These are phyloP conservation scores for Nicator chloris DNA, from an alignment of 2,113 vertebrate species.

Conservation along the genomic window DNA sequence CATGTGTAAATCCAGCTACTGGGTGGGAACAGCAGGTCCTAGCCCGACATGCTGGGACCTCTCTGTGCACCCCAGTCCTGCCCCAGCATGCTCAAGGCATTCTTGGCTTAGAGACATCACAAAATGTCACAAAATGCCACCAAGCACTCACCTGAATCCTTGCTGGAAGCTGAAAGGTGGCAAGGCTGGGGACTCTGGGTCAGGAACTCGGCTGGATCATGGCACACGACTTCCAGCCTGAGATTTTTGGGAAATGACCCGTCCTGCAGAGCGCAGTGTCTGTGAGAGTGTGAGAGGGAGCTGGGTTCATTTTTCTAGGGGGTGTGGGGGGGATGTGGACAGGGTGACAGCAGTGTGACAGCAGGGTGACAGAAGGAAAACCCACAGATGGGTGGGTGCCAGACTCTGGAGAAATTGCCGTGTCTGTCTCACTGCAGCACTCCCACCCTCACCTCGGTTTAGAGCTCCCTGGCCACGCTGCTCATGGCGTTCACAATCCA, in stretches of 20 bases:
- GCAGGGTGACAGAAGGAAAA: neutral
- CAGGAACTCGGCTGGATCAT: neutral
- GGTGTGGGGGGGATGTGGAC: neutral
- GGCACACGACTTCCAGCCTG: neutral
- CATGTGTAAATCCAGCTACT: neutral
- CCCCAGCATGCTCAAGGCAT: neutral
- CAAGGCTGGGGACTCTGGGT: neutral
- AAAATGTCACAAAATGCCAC: neutral
- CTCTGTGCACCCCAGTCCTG: rapidly evolving
- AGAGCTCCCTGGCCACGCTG: neutral
- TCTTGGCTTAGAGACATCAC: neutral
- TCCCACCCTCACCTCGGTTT: rapidly evolving
- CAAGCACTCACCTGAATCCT: rapidly evolving
- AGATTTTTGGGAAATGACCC: neutral
- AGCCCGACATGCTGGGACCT: rapidly evolving
- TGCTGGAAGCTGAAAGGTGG: neutral
- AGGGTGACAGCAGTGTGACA: neutral
- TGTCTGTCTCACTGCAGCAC: neutral
- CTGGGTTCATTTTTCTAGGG: neutral
- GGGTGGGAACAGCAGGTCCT: neutral
- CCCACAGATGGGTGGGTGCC: neutral
- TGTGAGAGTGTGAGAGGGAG: neutral
- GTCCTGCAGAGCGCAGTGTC: rapidly evolving
- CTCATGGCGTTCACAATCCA: rapidly evolving
- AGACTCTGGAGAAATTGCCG: rapidly evolving